These are phyloP conservation scores for Cryptoprocta ferox DNA, from an alignment of 2,797 vertebrate genomes.

Conservation along the genomic window DNA sequence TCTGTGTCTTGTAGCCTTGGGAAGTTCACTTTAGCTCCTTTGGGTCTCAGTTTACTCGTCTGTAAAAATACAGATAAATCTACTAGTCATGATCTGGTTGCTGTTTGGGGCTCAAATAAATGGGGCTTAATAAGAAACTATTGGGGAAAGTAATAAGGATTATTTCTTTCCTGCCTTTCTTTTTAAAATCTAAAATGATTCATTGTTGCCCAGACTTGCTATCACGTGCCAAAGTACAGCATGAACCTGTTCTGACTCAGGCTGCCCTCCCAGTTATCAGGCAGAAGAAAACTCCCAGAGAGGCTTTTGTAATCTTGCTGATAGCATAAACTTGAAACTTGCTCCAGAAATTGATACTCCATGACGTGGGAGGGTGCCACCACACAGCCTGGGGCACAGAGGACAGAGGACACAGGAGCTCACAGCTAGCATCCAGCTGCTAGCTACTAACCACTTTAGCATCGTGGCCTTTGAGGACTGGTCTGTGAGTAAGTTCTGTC, in stretches of 20 bases:
- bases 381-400: background rate
- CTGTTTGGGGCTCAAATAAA: background rate
- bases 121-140: conserved; percentile 13
- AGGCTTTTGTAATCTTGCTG: conserved; percentile 27
- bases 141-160: background rate
- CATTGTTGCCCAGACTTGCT: conserved; percentile 28
- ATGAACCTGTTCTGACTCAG: conserved; percentile 17
- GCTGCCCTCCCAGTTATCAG: conserved; percentile 30
- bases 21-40: background rate
- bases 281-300: conserved; percentile 51
- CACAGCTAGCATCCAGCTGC: background rate
- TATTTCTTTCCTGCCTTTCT: conserved; percentile 24
- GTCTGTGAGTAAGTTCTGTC: background rate
- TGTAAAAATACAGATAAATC: background rate
- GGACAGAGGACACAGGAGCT: background rate
- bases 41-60: background rate
- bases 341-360: conserved; percentile 36
- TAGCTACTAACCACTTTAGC: background rate
- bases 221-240: conserved; percentile 29
- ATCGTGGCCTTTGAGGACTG: background rate
- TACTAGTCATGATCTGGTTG: background rate
- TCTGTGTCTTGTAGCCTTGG: background rate
- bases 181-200: conserved; percentile 34
- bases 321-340: conserved; percentile 29
- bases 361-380: background rate